Evolutionary conservation across 2,113 vertebrate species (phyloP).

Genomic region (Carassius auratus): DNA sequence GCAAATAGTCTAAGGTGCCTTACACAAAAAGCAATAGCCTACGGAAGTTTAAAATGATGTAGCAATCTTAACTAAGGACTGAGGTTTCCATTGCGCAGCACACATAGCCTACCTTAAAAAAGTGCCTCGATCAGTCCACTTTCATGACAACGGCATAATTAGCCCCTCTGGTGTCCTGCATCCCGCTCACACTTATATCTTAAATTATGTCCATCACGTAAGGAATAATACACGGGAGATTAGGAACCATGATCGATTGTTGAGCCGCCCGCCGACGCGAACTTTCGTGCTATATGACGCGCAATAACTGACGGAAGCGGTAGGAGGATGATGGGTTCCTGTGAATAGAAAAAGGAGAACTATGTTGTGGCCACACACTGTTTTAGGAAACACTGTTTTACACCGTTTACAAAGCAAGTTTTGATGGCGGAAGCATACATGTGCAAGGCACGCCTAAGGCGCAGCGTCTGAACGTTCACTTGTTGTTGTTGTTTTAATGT

Average conservation of each 20-base stretch:
- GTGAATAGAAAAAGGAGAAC: background rate
- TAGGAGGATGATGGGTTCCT: conserved; percentile 48
- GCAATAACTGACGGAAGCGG: conserved; percentile 52
- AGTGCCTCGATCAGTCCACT: background rate
- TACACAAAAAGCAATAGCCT: background rate
- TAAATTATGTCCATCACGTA: background rate
- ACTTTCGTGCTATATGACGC: conserved; percentile 53
- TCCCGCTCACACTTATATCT: background rate
- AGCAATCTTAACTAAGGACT: background rate
- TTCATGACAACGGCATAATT: background rate
- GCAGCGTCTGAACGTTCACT: background rate
- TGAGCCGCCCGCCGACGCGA: conserved; percentile 56
- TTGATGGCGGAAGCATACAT: background rate
- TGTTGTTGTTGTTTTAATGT: background rate
- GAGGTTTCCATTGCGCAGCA: conserved; percentile 5
- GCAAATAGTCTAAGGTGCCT: background rate
- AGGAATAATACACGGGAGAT: background rate
- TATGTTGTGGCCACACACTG: background rate
- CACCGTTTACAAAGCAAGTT: background rate
- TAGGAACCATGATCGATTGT: conserved; percentile 7
- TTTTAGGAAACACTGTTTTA: background rate
- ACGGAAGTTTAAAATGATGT: background rate
- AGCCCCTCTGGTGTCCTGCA: background rate
- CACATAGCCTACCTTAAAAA: conserved; percentile 29
- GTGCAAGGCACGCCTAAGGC: background rate